Conservation (phyloP, 2,888 invertebrate species). For the Leucophenga montana region DNA sequence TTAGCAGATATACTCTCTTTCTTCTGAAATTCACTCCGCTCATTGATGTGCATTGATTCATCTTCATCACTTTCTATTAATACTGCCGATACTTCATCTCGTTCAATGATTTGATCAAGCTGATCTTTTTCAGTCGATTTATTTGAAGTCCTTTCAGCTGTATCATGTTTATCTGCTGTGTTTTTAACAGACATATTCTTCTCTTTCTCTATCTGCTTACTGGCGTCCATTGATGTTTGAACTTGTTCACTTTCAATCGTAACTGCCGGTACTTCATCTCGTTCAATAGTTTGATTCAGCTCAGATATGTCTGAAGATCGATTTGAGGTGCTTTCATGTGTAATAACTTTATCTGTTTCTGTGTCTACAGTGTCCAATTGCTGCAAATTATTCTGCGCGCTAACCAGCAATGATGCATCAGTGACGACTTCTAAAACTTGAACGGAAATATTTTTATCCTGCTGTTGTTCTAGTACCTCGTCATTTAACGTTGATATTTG, state of each 20-base stretch:
- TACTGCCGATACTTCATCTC: not conserved
- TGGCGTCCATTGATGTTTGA: not conserved
- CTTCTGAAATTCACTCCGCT: no score
- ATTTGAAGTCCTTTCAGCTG: not conserved
- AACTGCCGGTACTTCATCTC: not conserved
- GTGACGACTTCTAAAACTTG: no score
- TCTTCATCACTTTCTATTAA: not conserved
- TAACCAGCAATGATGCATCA: not conserved
- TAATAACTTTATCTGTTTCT: no score
- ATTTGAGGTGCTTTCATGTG: not conserved
- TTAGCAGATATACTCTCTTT: no score
- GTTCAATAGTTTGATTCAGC: not conserved
- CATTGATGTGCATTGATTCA: no score
- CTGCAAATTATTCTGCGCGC: not conserved
- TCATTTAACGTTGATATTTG: no score
- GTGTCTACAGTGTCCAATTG: not conserved
- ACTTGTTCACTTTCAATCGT: not conserved
- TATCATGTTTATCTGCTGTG: not conserved
- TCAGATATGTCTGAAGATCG: no score
- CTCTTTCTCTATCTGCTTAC: not conserved
- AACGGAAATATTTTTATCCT: no score
- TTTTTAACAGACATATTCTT: not conserved
- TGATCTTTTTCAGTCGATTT: not conserved
- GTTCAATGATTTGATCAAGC: not conserved
- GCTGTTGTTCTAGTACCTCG: no score